phyloP scores from a whole-genome alignment of 2,888 invertebrate genomes.

The Troides aeacus region DNA sequence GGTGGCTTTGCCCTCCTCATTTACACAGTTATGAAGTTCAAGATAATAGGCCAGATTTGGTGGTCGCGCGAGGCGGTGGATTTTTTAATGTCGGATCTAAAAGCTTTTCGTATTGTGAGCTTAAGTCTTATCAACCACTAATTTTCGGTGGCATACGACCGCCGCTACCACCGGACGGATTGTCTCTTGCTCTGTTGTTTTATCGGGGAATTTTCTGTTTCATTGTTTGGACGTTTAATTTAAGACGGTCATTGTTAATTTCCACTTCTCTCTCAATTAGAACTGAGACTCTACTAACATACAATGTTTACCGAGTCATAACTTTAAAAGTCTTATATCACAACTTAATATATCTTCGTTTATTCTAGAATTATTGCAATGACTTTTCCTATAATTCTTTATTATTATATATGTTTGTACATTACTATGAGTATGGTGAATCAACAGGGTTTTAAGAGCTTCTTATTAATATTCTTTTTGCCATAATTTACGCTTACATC shows the following conservation, averaged over 20 bases:
- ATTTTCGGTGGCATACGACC: slow-evolving; percentile 25
- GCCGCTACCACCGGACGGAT: slow-evolving; percentile 9
- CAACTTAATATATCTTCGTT: too few relatives aligned
- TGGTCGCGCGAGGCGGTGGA: slow-evolving; percentile 30
- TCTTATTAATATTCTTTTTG: too few relatives aligned
- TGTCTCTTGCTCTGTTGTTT: slow-evolving; percentile 26
- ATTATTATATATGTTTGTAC: too few relatives aligned
- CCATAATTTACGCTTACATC: too few relatives aligned
- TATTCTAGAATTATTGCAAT: too few relatives aligned
- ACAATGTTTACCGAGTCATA: too few relatives aligned
- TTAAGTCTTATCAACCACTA: slow-evolving; percentile 22
- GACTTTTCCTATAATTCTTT: too few relatives aligned
- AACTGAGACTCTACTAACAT: background rate
- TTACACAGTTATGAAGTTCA: slow-evolving; percentile 38
- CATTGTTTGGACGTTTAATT: slow-evolving; percentile 16
- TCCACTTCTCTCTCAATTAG: background rate
- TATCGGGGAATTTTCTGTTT: slow-evolving; percentile 11
- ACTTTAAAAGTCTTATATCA: too few relatives aligned
- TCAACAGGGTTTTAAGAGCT: too few relatives aligned
- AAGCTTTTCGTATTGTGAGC: slow-evolving; percentile 21
- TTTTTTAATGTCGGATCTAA: slow-evolving; percentile 23
- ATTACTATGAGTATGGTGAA: too few relatives aligned
- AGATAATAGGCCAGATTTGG: slow-evolving; percentile 40
- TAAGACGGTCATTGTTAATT: slow-evolving; percentile 13
- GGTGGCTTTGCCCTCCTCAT: slow-evolving; percentile 38